Conservation (phyloP, 2,888 invertebrate genomes). For the Megamerina dolium region DNA sequence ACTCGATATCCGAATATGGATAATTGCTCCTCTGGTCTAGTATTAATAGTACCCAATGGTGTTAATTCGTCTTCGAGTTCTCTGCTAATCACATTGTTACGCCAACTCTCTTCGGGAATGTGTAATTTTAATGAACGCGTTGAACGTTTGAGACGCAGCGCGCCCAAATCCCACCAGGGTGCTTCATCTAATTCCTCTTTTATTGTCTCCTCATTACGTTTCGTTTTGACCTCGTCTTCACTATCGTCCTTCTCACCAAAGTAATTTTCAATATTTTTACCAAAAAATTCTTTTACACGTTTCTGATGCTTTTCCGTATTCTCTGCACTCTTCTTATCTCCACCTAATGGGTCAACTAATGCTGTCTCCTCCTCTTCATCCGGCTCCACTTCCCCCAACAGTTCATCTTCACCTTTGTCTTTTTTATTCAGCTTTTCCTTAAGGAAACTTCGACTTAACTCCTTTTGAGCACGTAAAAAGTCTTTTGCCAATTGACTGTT, state of each 20-base stretch:
- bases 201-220: background rate
- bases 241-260: slow-evolving; percentile 16
- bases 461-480: slow-evolving; percentile 30
- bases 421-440: slow-evolving; percentile 1
- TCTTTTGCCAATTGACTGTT: slow-evolving; percentile 23
- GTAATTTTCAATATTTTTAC: slow-evolving; percentile 20
- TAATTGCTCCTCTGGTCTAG: background rate
- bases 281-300: slow-evolving; percentile 3
- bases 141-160: slow-evolving; percentile 20
- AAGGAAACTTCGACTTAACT: slow-evolving; percentile 29
- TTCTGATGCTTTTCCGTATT: background rate
- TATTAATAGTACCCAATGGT: slow-evolving; percentile 20
- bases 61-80: slow-evolving; percentile 23
- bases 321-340: background rate
- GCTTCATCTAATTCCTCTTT: slow-evolving; percentile 19
- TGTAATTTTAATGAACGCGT: slow-evolving; percentile 11
- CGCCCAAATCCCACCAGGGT: slow-evolving; percentile 38
- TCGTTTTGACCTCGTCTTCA: background rate
- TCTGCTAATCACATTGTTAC: slow-evolving; percentile 33
- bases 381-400: no score
- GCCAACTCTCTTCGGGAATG: slow-evolving; percentile 19
- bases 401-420: slow-evolving; percentile 1
- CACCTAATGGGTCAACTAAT: background rate
- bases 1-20: slow-evolving; percentile 13
- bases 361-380: background rate